Evolutionary conservation across 2,888 invertebrate species (phyloP), one percentile per base, ranked within the genome.

Genomic region (Acleris cristana): DNA sequence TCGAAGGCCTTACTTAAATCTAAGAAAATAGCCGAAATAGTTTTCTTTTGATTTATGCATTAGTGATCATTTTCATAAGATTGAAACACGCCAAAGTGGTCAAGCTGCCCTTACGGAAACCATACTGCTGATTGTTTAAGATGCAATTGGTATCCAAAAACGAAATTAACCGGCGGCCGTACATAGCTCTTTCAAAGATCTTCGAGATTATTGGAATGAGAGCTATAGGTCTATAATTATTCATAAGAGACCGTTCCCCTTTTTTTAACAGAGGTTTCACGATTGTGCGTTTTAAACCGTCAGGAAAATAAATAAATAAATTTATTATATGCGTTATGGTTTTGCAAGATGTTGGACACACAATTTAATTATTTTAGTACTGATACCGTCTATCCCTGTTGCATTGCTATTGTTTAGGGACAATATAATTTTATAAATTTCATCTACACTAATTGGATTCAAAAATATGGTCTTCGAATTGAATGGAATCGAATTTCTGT

Each of bases 61-160:
- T n/a, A 10, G 34, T 55, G 8, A 55, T 34, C 4, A 55, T n/a
- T 55, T 55, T 55, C 2, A 55, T 18, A 14, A 55, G 34, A 12
- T 34, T 55, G 18, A 55, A 55, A 55, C 34, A 55, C 10, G 54
- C 54, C 18, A 55, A 10, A 10, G 54, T 55, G 8, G 54, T 55
- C n/a, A 34, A 55, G 18, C 30, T 34, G 0, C 54, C 34, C 18
- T 34, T 34, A 34, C 54, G 34, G 18, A 55, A 55, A 18, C 54
- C 54, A 55, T 55, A 55, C 16, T 55, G 54, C 18, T 34, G 54
- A n/a, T n/a, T 18, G 34, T 55, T 55, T 48, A 48, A 48, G 8
- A 48, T 48, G n/a, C 6, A 48, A 48, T 18, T 18, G 12, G 54
- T 18, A 34, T n/a, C 16, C 3, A 55, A 4, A 18, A 55, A 55